Conservation (phyloP, 1,140 invertebrate genomes). For the Pomacea maculata region DNA sequence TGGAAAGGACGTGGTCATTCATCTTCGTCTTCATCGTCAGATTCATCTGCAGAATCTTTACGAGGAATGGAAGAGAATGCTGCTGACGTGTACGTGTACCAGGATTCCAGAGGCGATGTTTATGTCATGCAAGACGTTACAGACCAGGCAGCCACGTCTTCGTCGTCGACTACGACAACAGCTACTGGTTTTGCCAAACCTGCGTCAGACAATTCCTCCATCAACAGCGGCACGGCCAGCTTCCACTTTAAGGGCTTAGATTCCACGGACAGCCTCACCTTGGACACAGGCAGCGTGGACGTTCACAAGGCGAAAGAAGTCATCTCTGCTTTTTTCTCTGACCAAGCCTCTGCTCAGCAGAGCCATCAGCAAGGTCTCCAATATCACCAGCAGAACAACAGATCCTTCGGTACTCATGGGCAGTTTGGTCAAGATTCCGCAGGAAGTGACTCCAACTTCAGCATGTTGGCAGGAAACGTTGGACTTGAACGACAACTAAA, state of each 20-base stretch:
- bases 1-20: background rate
- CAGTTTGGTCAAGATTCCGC: background rate
- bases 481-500: background rate
- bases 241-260: conserved; percentile 4
- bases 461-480: conserved; percentile 11
- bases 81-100: conserved; percentile 18
- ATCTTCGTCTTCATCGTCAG: conserved; percentile 5
- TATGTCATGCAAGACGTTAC: conserved; percentile 24
- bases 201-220: background rate
- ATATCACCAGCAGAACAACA: background rate
- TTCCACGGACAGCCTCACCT: background rate
- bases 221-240: background rate
- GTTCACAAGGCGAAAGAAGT: conserved; percentile 14
- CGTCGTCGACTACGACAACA: background rate
- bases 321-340: conserved; percentile 11
- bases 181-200: background rate
- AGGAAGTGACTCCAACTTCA: background rate
- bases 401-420: background rate
- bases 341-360: background rate
- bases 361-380: background rate
- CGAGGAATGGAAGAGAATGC: background rate
- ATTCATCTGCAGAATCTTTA: background rate
- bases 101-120: conserved; percentile 6
- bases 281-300: conserved; percentile 13
- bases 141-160: background rate